phyloP scores from a whole-genome alignment of 2,113 vertebrate genomes.

The Campylomormyrus numenius region DNA sequence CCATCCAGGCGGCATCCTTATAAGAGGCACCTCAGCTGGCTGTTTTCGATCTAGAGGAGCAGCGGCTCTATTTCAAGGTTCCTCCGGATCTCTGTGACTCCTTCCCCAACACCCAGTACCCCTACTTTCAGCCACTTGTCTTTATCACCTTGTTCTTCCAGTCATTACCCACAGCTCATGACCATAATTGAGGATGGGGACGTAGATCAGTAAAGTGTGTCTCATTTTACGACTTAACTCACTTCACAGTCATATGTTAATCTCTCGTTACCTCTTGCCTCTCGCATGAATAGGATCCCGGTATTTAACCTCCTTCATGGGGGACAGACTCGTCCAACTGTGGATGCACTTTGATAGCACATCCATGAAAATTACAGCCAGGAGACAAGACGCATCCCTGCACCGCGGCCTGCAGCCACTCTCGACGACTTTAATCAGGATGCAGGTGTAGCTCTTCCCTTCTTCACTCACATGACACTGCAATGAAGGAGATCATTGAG shows the following conservation, averaged over 20 bases:
- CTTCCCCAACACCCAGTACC: background rate
- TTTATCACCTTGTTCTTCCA: background rate
- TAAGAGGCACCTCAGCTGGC: background rate
- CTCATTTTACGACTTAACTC: background rate
- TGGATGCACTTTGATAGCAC: background rate
- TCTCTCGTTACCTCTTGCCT: background rate
- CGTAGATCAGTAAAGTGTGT: background rate
- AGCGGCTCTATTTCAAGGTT: background rate
- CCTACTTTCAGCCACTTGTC: background rate
- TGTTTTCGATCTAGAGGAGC: background rate
- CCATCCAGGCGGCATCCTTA: background rate
- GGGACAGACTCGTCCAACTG: background rate
- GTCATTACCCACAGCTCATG: background rate
- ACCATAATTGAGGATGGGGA: background rate
- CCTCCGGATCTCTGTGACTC: background rate
- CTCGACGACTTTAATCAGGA: background rate
- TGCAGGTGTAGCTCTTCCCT: background rate
- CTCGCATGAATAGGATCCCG: background rate
- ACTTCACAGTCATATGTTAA: background rate
- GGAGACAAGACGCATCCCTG: background rate
- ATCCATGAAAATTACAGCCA: background rate
- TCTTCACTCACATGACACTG: background rate
- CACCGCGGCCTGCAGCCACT: background rate
- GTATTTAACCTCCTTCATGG: background rate
- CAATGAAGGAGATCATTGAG: background rate